Percentiles rank a stretch among this genome's conserved stretches.
These are phyloP conservation scores for Toxotes jaculatrix DNA, from an alignment of 2,113 vertebrate genomes.

Conservation along the genomic window DNA sequence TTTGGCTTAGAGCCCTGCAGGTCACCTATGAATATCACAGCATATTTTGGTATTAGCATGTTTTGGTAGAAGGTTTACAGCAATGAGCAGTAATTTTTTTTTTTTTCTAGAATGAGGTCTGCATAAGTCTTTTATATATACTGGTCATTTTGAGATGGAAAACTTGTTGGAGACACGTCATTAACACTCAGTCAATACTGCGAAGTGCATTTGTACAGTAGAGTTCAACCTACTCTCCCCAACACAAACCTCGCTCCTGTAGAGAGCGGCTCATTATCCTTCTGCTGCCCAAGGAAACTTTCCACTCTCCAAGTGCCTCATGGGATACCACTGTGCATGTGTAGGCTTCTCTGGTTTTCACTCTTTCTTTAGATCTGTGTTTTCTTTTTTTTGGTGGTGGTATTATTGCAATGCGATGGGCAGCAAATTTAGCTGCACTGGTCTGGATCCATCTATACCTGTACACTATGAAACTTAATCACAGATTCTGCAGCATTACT, in stretches of 20 bases:
- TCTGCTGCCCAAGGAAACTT: slow-evolving; percentile 48
- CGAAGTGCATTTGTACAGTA: not conserved
- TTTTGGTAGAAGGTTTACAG: not conserved
- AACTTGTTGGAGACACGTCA: slow-evolving; percentile 24
- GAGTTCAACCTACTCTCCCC: slow-evolving; percentile 30
- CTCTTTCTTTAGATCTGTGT: slow-evolving; percentile 5
- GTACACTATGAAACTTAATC: not conserved
- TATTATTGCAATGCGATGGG: not conserved
- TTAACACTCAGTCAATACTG: slow-evolving; percentile 1
- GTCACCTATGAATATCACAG: not conserved
- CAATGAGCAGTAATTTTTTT: not conserved
- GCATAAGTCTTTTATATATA: not conserved
- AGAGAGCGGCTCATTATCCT: slow-evolving; percentile 51
- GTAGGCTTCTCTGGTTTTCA: slow-evolving; percentile 20
- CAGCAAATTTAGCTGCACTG: not conserved
- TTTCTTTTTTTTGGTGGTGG: not conserved
- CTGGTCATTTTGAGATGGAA: slow-evolving; percentile 34
- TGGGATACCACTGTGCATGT: slow-evolving; percentile 40
- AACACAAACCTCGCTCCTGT: not conserved
- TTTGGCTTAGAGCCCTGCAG: too few species aligned
- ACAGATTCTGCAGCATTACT: slow-evolving; percentile 7
- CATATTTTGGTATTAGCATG: not conserved
- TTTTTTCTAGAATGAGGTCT: not conserved
- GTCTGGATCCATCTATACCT: not conserved
- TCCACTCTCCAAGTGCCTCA: slow-evolving; percentile 48